Evolutionary conservation across 2,113 vertebrate genomes (phyloP).

Genomic region (Oreochromis niloticus): DNA sequence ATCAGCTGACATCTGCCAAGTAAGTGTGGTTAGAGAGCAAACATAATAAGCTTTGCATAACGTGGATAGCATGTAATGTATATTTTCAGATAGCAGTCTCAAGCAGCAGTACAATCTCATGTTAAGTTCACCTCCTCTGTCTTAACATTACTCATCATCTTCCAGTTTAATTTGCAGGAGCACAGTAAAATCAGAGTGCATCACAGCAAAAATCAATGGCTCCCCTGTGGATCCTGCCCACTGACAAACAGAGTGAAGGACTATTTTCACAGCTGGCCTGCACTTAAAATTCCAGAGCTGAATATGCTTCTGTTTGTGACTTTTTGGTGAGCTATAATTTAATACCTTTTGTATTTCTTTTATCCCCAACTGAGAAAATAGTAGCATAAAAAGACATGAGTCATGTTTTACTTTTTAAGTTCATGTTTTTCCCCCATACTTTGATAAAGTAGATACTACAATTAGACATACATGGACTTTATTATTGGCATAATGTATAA

Average conservation of each 20-base stretch:
- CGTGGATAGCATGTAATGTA: not conserved
- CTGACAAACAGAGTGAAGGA: not conserved
- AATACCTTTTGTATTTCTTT: not conserved
- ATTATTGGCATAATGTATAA: constrained; percentile 60
- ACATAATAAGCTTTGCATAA: not conserved
- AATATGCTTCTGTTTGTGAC: not conserved
- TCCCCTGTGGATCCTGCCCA: not conserved
- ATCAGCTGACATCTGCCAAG: not conserved
- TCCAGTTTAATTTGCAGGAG: not conserved
- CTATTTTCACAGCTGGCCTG: constrained; percentile 52
- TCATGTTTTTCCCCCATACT: not conserved
- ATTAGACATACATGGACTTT: constrained; percentile 36
- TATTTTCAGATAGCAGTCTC: not conserved
- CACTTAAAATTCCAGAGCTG: not conserved
- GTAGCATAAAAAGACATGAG: not conserved
- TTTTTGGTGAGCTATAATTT: not conserved
- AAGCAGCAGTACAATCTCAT: not conserved
- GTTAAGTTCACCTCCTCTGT: not conserved
- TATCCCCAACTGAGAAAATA: not conserved
- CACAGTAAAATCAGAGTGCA: constrained; percentile 6
- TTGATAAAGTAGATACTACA: constrained; percentile 51
- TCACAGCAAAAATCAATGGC: constrained; percentile 1
- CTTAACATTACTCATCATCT: not conserved
- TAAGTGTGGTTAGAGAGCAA: not conserved
- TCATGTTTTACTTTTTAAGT: not conserved